These are phyloP conservation scores for Polyergus mexicanus DNA, from an alignment of 1,140 invertebrate species.

Conservation along the genomic window DNA sequence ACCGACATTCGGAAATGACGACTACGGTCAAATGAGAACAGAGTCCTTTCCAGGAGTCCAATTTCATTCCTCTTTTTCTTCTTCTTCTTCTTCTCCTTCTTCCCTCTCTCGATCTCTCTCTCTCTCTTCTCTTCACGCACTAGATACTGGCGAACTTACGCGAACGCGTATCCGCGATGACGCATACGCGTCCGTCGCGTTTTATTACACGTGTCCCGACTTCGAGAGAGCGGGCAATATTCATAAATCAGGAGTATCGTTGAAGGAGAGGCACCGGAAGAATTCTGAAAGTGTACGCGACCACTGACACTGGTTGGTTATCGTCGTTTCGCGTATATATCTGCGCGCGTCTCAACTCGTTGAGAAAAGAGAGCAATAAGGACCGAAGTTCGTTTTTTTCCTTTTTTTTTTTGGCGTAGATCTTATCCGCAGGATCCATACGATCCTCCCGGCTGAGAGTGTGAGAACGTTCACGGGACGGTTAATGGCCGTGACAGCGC, in stretches of 20 bases:
- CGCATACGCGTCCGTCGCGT: slow-evolving; percentile 73
- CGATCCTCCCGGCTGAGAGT: slow-evolving; percentile 71
- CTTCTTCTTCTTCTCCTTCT: not conserved
- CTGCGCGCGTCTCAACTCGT: slow-evolving; percentile 76
- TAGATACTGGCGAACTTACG: slow-evolving; percentile 2
- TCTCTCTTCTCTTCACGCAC: not conserved
- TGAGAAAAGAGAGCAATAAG: slow-evolving; percentile 75
- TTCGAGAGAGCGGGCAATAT: slow-evolving; percentile 75
- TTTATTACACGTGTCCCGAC: slow-evolving; percentile 78
- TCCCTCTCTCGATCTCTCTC: not conserved
- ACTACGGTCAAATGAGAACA: slow-evolving; percentile 68
- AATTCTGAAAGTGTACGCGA: slow-evolving; percentile 43
- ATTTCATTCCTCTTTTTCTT: slow-evolving; percentile 9
- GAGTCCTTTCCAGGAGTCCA: slow-evolving; percentile 65
- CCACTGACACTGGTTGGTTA: slow-evolving; percentile 20
- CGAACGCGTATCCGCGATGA: slow-evolving; percentile 53
- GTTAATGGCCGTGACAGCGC: slow-evolving; percentile 16
- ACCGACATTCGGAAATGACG: slow-evolving; percentile 78
- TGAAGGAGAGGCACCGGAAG: slow-evolving; percentile 62
- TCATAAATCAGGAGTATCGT: slow-evolving; percentile 82
- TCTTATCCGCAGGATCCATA: slow-evolving; percentile 73
- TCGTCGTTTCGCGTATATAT: slow-evolving; percentile 26
- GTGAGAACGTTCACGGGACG: slow-evolving; percentile 80
- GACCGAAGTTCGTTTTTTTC: slow-evolving; percentile 38
- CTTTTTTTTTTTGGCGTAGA: slow-evolving; percentile 70